Base-by-base conservation (phyloP, 2,797 vertebrate species). In the Graptemys geographica region DNA sequence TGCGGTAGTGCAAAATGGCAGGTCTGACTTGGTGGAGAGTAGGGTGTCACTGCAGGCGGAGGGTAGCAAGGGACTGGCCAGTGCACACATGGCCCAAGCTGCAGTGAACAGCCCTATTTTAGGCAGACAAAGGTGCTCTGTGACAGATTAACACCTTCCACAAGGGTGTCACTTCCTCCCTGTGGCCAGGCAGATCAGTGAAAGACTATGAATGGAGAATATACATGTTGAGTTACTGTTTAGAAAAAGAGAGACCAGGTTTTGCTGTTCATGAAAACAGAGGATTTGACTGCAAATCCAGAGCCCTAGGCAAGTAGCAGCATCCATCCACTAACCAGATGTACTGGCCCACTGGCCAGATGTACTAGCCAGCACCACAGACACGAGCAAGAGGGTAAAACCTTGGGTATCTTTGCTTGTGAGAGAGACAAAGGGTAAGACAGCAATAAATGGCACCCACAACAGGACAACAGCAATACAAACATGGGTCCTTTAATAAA, bases 201-300 rank as follows among this genome's bases (percentile, higher is more conserved):
- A 31, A 78, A 86, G 53, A 91, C 31, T 2, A 18, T 62, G 81
- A 0, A 1, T 90, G 79, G 74, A 41, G 13, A 18, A 15, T 72
- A 52, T 76, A 47, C 7, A 16, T 69, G 65, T 69, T 69, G 44
- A 76, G 25, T 47, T 47, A 25, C 23, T 76, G 6, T 76, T 44
- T 44, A 25, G 21, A 44, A 44, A 44, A 74, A 62, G 12, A 57
- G 56, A 47, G 25, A 12, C 41, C 74, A 47, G 53, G 84, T 16
- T 83, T 56, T 76, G 31, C 16, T 59, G 18, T 72, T 52, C 0
- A 1, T 59, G 44, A 72, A 56, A 31, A 88, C 51, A 19, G 2
- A 13, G 9, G 37, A 15, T 76, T 28, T 52, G 23, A 59, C 1
- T 21, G 57, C 49, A n/a, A 44, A 87, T 80, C 0, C 0, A 83